Conservation (phyloP, 1,140 invertebrate species). For the Nasonia vitripennis region DNA sequence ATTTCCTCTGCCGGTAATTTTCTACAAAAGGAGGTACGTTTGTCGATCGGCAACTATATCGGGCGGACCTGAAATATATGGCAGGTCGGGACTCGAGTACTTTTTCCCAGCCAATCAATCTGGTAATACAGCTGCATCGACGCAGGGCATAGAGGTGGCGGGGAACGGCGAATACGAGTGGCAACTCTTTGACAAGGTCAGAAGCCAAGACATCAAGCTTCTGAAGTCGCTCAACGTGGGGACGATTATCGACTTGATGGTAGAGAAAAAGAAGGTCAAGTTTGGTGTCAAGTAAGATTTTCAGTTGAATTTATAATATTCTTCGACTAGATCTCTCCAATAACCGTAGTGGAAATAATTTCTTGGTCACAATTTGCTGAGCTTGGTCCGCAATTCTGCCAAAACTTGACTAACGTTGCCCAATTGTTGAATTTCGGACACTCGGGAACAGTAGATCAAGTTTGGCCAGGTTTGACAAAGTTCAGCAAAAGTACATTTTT, state of each 20-base stretch:
- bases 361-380: no score
- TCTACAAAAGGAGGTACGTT: conserved; percentile 85
- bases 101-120: conserved; percentile 71
- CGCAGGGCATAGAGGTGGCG: conserved; percentile 57
- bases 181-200: conserved; percentile 80
- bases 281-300: conserved; percentile 86
- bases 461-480: no score
- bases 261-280: conserved; percentile 92
- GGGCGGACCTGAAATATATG: conserved; percentile 85
- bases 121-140: conserved; percentile 39
- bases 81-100: conserved; percentile 79
- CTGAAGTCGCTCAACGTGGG: conserved; percentile 84
- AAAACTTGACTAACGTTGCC: no score
- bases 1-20: conserved; percentile 88
- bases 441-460: no score
- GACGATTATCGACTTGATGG: conserved; percentile 91
- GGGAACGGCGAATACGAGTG: conserved; percentile 72
- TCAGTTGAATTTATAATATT: conserved; percentile 33
- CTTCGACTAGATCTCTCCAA: conserved; percentile 16
- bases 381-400: no score
- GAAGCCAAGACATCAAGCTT: conserved; percentile 85
- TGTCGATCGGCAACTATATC: conserved; percentile 83
- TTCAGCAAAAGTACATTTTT: no score
- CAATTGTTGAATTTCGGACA: no score
- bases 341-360: neutral